Conservation (phyloP, 2,888 invertebrate genomes). For the Lepidonotus clava region DNA sequence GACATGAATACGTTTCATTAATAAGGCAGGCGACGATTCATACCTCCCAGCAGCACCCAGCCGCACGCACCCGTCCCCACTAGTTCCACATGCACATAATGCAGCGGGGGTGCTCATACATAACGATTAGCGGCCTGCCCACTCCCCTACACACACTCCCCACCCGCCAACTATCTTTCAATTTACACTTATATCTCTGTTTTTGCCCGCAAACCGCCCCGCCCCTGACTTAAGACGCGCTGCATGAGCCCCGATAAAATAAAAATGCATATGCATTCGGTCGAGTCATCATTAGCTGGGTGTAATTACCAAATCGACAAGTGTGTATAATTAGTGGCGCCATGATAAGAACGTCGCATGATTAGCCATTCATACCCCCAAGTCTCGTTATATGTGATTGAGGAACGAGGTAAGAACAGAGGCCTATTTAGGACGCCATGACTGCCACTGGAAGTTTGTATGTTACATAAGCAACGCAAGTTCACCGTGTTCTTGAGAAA, state of each 20-base stretch:
- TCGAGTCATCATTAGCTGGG: background rate
- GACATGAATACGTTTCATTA: slow-evolving; percentile 40
- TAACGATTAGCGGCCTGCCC: background rate
- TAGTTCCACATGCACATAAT: too few species aligned
- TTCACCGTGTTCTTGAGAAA: background rate
- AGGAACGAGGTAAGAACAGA: background rate
- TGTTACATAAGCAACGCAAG: background rate
- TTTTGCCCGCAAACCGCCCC: background rate
- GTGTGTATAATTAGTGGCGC: slow-evolving; percentile 50
- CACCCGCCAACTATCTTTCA: background rate
- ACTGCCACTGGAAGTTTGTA: background rate
- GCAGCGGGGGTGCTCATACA: background rate
- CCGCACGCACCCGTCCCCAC: too few species aligned
- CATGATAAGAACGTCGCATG: slow-evolving; percentile 25
- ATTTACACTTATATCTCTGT: background rate
- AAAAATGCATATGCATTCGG: background rate
- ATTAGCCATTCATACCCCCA: background rate
- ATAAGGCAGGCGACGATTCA: too few species aligned
- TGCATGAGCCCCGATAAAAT: background rate
- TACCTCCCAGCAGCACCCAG: too few species aligned
- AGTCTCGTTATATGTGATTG: slow-evolving; percentile 3
- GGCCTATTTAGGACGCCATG: background rate
- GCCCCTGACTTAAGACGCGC: too few species aligned
- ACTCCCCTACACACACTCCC: background rate
- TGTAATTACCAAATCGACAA: slow-evolving; percentile 42